Base-by-base conservation (phyloP, 1,140 invertebrate species). In the Dendroctonus valens region DNA sequence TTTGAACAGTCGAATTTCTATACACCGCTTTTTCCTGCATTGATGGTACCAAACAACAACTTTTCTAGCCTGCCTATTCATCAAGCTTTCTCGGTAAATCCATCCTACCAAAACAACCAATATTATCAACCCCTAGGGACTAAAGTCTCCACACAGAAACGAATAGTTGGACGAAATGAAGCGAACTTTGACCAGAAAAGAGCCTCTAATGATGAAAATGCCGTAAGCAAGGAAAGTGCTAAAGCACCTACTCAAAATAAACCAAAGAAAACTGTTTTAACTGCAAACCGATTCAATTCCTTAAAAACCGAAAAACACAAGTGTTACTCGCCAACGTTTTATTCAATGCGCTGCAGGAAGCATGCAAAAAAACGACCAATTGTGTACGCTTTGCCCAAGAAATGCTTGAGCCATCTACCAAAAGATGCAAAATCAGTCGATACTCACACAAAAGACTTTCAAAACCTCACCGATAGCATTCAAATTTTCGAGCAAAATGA, bases 321-420 rank as follows among this genome's bases (percentile, higher is more conserved):
- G 67, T 77, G 77, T 48, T 77, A 78, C 66, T 78, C 77, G 3
- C 77, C 77, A 12, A 78, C 76, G 5, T 78, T 78, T 68, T 77
- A 78, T 69, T 78, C 77, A 6, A 72, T 78, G 70, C 68, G 77
- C 9, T 78, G 75, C 59, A 77, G 77, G 55, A 78, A 78, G 61
- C 76, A 78, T 61, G 73, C 73, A 1, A 78, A 78, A 65, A 76
- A 74, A 59, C 55, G 75, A 26, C 70, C 76, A 2, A 65, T 78
- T 8, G 72, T 78, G 41, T 76, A 77, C 65, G 71, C 76, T 7
- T 46, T 78, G 39, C 73, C 72, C 7, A 70, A 73, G 59, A 75
- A 72, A 68, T 68, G 71, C 41, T 62, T 72, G 8, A 67, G 50
- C 51, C 44, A 55, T 41, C 9, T 59, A 61, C 40, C 44, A 64